Evolutionary conservation across 2,113 vertebrate species (phyloP).

Genomic region (Prionailurus bengalensis): DNA sequence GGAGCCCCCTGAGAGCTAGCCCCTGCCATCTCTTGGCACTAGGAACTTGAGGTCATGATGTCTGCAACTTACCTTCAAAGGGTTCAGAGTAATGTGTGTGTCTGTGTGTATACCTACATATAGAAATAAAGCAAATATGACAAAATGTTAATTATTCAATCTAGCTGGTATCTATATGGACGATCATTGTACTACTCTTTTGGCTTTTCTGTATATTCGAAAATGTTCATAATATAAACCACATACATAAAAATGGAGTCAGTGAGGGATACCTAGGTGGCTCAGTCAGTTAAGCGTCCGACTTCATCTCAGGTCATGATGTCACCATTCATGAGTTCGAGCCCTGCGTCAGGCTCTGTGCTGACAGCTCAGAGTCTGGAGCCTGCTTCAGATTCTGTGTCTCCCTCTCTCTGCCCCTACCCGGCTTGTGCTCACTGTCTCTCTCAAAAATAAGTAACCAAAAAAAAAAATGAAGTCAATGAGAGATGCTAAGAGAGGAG

Average conservation of each 20-base stretch:
- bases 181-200: not conserved
- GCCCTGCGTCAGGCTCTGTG: no score
- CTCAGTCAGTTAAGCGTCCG: no score
- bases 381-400: no score
- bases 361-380: no score
- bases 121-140: conserved; percentile 13
- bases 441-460: no score
- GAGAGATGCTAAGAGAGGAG: not conserved
- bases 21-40: not conserved
- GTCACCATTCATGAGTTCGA: no score
- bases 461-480: no score
- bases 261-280: not conserved
- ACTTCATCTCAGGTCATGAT: no score
- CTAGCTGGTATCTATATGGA: not conserved
- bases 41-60: not conserved
- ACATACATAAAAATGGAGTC: not conserved
- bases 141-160: not conserved
- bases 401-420: no score
- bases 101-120: not conserved
- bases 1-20: not conserved
- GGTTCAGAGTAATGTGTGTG: not conserved
- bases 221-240: not conserved
- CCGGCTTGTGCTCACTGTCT: no score
- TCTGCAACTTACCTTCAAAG: not conserved
- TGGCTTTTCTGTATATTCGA: not conserved